Percentiles rank a stretch among this genome's conserved stretches.
These are phyloP conservation scores for Pseudorhiza aurosa DNA, from an alignment of 30 jellyfish, hydroid and myxozoan genomes.

Conservation along the genomic window DNA sequence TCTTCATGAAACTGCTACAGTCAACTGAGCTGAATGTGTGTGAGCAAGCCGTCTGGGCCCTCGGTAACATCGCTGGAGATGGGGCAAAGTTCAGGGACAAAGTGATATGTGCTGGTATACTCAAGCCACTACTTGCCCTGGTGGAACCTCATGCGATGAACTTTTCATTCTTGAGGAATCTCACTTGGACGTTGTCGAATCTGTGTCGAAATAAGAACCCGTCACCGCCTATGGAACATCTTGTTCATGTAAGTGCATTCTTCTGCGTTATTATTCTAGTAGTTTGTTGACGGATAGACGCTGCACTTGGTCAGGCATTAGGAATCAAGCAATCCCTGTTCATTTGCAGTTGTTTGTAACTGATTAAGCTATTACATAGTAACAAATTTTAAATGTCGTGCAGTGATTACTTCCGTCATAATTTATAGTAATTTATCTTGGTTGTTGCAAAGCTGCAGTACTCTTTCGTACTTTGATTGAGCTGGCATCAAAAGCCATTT, in stretches of 20 bases:
- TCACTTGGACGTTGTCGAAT: slow-evolving; percentile 97
- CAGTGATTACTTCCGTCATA: too few relatives aligned
- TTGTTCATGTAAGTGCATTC: slow-evolving; percentile 73
- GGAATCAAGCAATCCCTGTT: too few relatives aligned
- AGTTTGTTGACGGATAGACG: too few relatives aligned
- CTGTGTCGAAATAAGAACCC: slow-evolving; percentile 97
- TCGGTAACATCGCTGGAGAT: slow-evolving; percentile 99
- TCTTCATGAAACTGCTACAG: slow-evolving; percentile 67
- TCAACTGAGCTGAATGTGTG: slow-evolving; percentile 81
- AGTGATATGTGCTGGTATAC: slow-evolving; percentile 80
- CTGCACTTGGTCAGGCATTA: too few relatives aligned
- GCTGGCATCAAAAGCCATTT: too few relatives aligned
- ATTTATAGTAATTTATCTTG: too few relatives aligned
- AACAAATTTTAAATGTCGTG: too few relatives aligned
- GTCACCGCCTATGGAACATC: slow-evolving; percentile 83
- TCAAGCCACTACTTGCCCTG: slow-evolving; percentile 83
- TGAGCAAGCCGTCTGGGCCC: slow-evolving; percentile 99
- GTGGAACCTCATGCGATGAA: slow-evolving; percentile 76
- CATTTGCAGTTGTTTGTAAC: too few relatives aligned
- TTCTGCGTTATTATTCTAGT: too few relatives aligned
- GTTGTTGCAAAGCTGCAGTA: too few relatives aligned
- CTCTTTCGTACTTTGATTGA: too few relatives aligned
- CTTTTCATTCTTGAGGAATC: slow-evolving; percentile 81
- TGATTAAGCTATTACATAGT: too few relatives aligned
- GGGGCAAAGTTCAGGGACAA: slow-evolving; percentile 94